Conservation (phyloP, 2,888 invertebrate genomes). For the Margaritifera margaritifera region DNA sequence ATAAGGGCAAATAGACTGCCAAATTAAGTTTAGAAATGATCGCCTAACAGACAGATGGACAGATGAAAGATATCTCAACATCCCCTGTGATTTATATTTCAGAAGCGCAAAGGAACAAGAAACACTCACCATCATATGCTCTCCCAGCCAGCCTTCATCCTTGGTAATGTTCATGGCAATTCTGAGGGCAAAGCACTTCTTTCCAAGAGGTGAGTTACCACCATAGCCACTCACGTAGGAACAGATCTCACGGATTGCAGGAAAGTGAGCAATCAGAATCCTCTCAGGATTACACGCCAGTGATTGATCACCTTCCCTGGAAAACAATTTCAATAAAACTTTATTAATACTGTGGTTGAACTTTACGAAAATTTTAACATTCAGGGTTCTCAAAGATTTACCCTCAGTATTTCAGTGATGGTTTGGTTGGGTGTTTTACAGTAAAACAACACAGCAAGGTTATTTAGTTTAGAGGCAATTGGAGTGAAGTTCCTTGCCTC, state of each 20-base stretch:
- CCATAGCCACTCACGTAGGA: constrained; percentile 98
- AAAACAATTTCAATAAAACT: neutral
- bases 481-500: no score
- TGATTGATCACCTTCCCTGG: constrained; percentile 72
- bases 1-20: no score
- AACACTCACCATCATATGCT: constrained; percentile 91
- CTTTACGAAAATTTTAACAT: neutral
- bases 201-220: constrained; percentile 95
- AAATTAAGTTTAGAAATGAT: no score
- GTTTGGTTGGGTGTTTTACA: no score
- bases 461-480: no score
- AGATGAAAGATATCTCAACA: no score
- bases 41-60: no score
- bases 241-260: constrained; percentile 87
- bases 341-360: neutral
- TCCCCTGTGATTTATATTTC: no score
- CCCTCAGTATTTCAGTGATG: neutral
- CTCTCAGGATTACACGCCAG: constrained; percentile 98
- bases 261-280: constrained; percentile 92
- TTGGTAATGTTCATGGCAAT: constrained; percentile 95
- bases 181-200: constrained; percentile 97
- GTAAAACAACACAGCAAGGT: no score
- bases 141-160: constrained; percentile 97
- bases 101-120: neutral
- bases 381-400: neutral